These are phyloP conservation scores for Cromileptes altivelis DNA, from an alignment of 2,113 vertebrate genomes.

Conservation along the genomic window DNA sequence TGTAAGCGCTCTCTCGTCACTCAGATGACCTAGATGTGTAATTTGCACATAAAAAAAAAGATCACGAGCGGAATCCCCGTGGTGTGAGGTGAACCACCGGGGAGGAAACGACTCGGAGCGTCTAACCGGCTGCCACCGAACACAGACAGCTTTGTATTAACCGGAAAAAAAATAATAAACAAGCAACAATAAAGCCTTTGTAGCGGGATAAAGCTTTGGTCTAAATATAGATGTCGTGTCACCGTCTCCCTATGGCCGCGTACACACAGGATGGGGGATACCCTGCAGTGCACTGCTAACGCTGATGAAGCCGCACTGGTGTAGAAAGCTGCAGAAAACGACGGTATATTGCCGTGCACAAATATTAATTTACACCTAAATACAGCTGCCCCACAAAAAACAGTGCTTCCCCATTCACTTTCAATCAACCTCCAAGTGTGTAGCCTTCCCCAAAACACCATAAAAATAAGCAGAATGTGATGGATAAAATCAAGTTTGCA, in stretches of 20 bases:
- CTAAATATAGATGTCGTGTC: constrained; percentile 80
- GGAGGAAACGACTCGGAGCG: background rate
- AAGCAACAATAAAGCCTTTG: constrained; percentile 42
- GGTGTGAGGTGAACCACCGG: constrained; percentile 11
- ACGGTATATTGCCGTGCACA: background rate
- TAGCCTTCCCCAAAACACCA: background rate
- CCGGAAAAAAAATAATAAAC: constrained; percentile 29
- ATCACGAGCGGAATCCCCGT: constrained; percentile 57
- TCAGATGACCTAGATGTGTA: constrained; percentile 68
- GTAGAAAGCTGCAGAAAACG: background rate
- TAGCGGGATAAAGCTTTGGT: constrained; percentile 62
- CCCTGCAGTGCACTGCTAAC: constrained; percentile 61
- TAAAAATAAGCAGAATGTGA: constrained; percentile 2
- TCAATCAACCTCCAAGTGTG: background rate
- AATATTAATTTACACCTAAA: background rate
- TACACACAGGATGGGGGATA: constrained; percentile 60
- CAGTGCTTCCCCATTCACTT: background rate
- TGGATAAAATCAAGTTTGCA: constrained; percentile 37
- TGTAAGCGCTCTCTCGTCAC: background rate
- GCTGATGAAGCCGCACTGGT: constrained; percentile 2
- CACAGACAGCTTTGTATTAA: constrained; percentile 27
- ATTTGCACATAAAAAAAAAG: constrained; percentile 21
- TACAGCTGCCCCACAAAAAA: background rate
- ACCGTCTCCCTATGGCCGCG: constrained; percentile 59
- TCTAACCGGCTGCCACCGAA: constrained; percentile 10